Percentiles rank a stretch among this genome's conserved stretches.
phyloP scores from a whole-genome alignment of 2,797 vertebrate species.

The Hemibagrus guttatus region DNA sequence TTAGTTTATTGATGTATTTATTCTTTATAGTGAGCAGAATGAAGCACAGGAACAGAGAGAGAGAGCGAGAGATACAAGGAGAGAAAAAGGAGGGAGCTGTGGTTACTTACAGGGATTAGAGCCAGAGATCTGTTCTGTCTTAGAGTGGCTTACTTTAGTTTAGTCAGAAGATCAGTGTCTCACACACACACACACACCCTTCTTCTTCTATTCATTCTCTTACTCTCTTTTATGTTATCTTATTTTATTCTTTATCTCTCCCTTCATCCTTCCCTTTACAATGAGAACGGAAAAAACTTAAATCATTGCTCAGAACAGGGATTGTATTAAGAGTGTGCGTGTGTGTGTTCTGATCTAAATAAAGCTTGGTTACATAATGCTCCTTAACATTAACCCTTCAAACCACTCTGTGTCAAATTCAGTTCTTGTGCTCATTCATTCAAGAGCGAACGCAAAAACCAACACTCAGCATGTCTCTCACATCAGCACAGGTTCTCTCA shows the following conservation, averaged over 20 bases:
- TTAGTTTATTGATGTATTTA: background rate
- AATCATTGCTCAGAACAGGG: background rate
- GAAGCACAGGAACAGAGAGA: background rate
- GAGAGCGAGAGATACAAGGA: background rate
- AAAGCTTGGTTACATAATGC: constrained; percentile 5
- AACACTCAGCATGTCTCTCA: background rate
- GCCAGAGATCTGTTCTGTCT: constrained; percentile 42
- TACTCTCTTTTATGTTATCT: background rate
- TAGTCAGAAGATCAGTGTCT: constrained; percentile 55
- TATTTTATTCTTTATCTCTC: background rate
- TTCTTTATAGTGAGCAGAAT: background rate
- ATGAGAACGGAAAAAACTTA: background rate
- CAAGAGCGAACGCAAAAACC: background rate
- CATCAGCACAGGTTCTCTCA: constrained; percentile 30
- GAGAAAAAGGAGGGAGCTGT: constrained; percentile 32
- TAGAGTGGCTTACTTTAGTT: constrained; percentile 50
- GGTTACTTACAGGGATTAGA: constrained; percentile 53
- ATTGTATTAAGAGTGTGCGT: background rate
- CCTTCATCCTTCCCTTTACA: background rate
- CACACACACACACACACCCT: background rate
- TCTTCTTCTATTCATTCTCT: background rate
- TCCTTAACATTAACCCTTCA: constrained; percentile 8
- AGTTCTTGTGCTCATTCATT: background rate
- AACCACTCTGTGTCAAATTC: background rate
- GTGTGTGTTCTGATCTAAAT: constrained; percentile 1